These are phyloP conservation scores for Coptodon rendalli DNA, from an alignment of 2,113 vertebrate genomes.

Conservation along the genomic window DNA sequence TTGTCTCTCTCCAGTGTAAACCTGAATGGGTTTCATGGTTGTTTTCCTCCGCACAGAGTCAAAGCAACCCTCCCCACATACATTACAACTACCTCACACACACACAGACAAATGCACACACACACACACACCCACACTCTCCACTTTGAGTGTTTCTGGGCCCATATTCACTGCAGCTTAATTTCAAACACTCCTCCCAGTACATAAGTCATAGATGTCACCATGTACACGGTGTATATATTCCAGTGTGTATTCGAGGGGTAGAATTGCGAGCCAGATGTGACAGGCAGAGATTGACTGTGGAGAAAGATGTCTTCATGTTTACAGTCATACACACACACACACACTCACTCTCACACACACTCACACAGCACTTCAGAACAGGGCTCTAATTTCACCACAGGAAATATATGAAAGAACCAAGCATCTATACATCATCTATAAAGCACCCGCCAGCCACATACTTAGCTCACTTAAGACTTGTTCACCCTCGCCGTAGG, in stretches of 20 bases:
- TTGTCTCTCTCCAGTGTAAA: background rate
- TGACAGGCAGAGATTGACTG: constrained; percentile 77
- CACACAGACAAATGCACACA: background rate
- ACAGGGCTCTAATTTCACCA: constrained; percentile 63
- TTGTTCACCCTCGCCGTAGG: background rate
- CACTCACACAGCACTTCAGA: constrained; percentile 22
- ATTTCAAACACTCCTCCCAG: constrained; percentile 62
- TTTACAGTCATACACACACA: constrained; percentile 64
- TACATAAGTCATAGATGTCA: constrained; percentile 66
- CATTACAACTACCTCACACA: background rate
- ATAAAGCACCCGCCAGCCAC: constrained; percentile 45
- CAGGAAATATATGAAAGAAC: constrained; percentile 74
- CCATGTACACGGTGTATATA: constrained; percentile 55
- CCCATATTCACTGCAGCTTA: constrained; percentile 59
- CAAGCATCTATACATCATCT: constrained; percentile 73
- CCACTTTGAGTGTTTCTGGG: constrained; percentile 27
- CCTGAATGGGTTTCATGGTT: background rate
- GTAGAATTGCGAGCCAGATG: constrained; percentile 79
- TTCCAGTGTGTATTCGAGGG: constrained; percentile 73
- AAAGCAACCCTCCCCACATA: background rate
- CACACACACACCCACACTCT: background rate
- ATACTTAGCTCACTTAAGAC: constrained; percentile 29
- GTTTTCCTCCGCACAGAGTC: background rate
- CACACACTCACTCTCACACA: background rate
- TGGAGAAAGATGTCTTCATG: constrained; percentile 66